Percentiles rank a stretch among this genome's conserved stretches.
phyloP scores from a whole-genome alignment of 2,888 invertebrate genomes.

The Ochropleura plecta region DNA sequence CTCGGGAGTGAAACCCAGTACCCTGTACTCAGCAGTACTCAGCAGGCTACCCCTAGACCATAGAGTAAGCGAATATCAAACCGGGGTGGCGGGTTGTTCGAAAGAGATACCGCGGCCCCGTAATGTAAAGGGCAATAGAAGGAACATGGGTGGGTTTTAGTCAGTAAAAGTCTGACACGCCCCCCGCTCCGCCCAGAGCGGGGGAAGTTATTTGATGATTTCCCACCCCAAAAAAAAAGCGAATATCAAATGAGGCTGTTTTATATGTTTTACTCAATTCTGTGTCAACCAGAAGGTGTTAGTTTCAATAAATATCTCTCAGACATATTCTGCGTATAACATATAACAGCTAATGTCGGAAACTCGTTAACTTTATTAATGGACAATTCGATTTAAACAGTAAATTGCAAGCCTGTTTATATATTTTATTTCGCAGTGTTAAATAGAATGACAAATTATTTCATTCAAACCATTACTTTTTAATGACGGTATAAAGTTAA shows the following conservation, averaged over 20 bases:
- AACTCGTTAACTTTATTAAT: slow-evolving; percentile 59
- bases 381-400: slow-evolving; percentile 31
- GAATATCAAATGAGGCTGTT: not conserved
- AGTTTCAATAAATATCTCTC: slow-evolving; percentile 50
- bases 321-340: slow-evolving; percentile 38
- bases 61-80: not conserved
- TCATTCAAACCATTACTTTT: not conserved
- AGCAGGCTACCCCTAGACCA: too few species aligned
- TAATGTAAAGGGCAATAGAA: too few species aligned
- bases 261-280: slow-evolving; percentile 29
- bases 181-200: too few species aligned
- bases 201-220: too few species aligned
- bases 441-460: slow-evolving; percentile 14
- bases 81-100: too few species aligned
- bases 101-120: too few species aligned
- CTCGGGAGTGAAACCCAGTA: too few species aligned
- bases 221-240: not conserved
- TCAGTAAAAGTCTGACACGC: too few species aligned
- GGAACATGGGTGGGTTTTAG: too few species aligned
- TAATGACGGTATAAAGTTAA: not conserved
- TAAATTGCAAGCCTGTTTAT: slow-evolving; percentile 36
- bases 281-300: slow-evolving; percentile 25
- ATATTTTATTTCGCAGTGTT: slow-evolving; percentile 2
- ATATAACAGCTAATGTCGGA: slow-evolving; percentile 55
- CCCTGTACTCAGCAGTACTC: too few species aligned